Evolutionary conservation across 2,113 vertebrate genomes (phyloP), one percentile per base, ranked within the genome.

Genomic region (Oenanthe oenanthe): DNA sequence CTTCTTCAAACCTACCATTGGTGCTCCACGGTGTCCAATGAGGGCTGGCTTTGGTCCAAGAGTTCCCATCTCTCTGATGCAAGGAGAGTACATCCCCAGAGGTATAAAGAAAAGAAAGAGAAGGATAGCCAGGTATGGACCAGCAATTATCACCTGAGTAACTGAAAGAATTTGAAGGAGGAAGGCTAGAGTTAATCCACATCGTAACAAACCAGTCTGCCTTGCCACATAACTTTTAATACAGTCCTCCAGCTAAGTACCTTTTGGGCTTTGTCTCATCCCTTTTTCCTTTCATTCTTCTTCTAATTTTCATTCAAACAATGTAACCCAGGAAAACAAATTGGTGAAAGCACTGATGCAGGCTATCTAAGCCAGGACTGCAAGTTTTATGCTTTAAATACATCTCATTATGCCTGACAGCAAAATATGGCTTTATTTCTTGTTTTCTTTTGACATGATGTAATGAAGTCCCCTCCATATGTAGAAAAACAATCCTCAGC

Each of bases 71-170:
- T 99, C 98, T 95, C 98, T 98, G 94, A 99, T 98, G 94, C 99
- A 99, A 90, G 99, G 98, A 5, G 99, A 99, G 92, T 99, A 98
- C 98, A 99, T 98, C 36, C 99, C 99, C 97, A 99, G 96, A 38
- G 99, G 99, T 56, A 99, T 98, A 97, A 99, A 96, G 97, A 98
- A 99, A 85, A 99, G 97, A 62, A 97, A 96, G 57, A 98, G 97
- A 94, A 99, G 98, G 76, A 98, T 85, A 24, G 98, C 88, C 95
- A 99, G 63, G 96, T 98, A 99, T 60, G 98, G 97, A 54, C 97
- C 96, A 96, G 98, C 85, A 63, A 98, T 97, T 82, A 97, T 62
- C 93, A 98, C 87, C 97, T 98, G 99, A 81, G 98, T 93, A 97
- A 98, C 99, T 99, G 96, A 58, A 97, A 91, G 70, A 89, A 94